Percentiles rank a stretch among this genome's conserved stretches.
These are phyloP conservation scores for Anableps anableps DNA, from an alignment of 2,797 vertebrate species.

Conservation along the genomic window DNA sequence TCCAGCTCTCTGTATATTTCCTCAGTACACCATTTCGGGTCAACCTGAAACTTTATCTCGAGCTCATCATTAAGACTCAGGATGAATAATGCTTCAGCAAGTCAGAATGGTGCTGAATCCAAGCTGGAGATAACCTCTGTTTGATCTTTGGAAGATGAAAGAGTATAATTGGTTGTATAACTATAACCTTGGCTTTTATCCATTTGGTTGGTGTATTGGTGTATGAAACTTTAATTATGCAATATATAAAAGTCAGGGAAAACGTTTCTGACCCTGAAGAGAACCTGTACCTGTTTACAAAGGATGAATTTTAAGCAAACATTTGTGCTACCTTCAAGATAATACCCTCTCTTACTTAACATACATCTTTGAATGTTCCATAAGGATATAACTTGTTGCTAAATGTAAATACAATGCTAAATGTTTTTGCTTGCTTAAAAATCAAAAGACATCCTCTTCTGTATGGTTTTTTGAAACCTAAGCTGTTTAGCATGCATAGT, in stretches of 20 bases:
- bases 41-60: constrained; percentile 22
- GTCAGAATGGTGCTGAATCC: constrained; percentile 5
- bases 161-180: constrained; percentile 22
- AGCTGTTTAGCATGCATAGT: too few species aligned
- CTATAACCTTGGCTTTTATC: constrained; percentile 33
- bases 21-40: constrained; percentile 25
- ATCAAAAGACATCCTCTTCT: too few species aligned
- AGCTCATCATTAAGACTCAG: constrained; percentile 17
- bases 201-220: constrained; percentile 2
- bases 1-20: constrained; percentile 10
- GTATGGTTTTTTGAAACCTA: too few species aligned
- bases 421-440: too few species aligned
- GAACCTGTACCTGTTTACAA: not conserved
- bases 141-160: constrained; percentile 53
- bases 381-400: not conserved
- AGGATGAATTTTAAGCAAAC: not conserved
- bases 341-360: not conserved
- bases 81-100: constrained; percentile 6
- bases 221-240: constrained; percentile 42
- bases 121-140: constrained; percentile 29
- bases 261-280: constrained; percentile 8
- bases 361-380: not conserved
- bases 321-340: not conserved
- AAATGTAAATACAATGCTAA: too few species aligned
- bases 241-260: constrained; percentile 22